Evolutionary conservation across 2,888 invertebrate species (phyloP).

Genomic region (Terebella lapidaria): DNA sequence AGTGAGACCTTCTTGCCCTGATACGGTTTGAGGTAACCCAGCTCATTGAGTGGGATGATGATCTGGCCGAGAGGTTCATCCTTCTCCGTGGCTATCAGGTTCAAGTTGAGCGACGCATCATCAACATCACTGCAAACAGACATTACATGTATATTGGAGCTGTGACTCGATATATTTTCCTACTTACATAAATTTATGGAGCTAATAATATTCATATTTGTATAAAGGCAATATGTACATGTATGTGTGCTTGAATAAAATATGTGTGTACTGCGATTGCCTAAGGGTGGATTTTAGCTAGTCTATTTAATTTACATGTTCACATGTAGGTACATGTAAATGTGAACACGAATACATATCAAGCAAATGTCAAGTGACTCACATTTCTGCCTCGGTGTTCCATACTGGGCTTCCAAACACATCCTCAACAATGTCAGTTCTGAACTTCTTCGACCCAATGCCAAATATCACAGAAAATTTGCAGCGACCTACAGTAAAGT

Average conservation of each 20-base stretch:
- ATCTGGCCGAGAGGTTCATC: slow-evolving; percentile 45
- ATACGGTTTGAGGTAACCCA: background rate
- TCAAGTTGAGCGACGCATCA: slow-evolving; percentile 34
- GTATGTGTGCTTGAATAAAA: no score
- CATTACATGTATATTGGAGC: slow-evolving; percentile 5
- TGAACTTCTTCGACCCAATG: slow-evolving; percentile 41
- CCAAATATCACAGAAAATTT: slow-evolving; percentile 50
- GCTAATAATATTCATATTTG: no score
- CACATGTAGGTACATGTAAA: no score
- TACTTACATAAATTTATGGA: no score
- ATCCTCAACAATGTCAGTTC: slow-evolving; percentile 42
- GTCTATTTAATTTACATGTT: no score
- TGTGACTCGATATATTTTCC: no score
- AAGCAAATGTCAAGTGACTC: slow-evolving; percentile 22
- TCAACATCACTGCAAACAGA: slow-evolving; percentile 34
- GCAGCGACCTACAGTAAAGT: background rate
- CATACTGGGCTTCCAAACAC: slow-evolving; percentile 40
- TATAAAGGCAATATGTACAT: no score
- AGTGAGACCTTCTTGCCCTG: slow-evolving; percentile 22
- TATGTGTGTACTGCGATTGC: no score
- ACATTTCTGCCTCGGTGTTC: slow-evolving; percentile 49
- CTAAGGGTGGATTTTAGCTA: no score
- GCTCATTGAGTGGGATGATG: slow-evolving; percentile 27
- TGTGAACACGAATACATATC: background rate
- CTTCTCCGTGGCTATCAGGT: slow-evolving; percentile 45